These are phyloP conservation scores for Pyxicephalus adspersus DNA, from an alignment of 2,113 vertebrate species.

Conservation along the genomic window DNA sequence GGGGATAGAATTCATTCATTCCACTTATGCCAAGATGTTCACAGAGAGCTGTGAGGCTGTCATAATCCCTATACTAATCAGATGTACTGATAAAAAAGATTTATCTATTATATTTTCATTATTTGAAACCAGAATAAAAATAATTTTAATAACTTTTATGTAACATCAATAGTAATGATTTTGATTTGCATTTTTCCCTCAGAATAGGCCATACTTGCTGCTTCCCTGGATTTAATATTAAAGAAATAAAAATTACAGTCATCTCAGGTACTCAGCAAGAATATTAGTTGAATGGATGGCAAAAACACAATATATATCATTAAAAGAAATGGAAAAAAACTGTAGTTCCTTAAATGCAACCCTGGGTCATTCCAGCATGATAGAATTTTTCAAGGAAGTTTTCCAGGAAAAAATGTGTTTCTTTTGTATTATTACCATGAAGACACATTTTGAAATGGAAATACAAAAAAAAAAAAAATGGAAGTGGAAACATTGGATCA, in stretches of 20 bases:
- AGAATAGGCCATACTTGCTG: neutral
- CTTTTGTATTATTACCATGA: no score
- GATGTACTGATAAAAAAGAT: conserved; percentile 29
- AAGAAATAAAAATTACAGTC: neutral
- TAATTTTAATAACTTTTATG: conserved; percentile 29
- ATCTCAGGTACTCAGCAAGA: no score
- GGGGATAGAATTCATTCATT: conserved; percentile 3
- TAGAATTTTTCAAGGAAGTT: no score
- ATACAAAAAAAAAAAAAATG: no score
- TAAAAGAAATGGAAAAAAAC: no score
- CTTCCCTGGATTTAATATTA: neutral
- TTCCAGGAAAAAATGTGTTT: no score
- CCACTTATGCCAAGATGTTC: conserved; percentile 20
- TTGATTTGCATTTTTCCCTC: conserved; percentile 16
- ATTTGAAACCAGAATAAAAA: conserved; percentile 8
- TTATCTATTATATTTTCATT: conserved; percentile 21
- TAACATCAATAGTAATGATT: conserved; percentile 26
- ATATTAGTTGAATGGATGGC: no score
- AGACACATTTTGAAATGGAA: no score
- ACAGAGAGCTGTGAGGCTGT: neutral
- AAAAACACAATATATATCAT: no score
- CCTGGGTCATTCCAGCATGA: no score
- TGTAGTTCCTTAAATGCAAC: no score
- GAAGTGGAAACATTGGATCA: no score
- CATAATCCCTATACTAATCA: conserved; percentile 25